These are phyloP conservation scores for Rhorus exstirpatorius DNA, from an alignment of 2,888 invertebrate species.

Conservation along the genomic window DNA sequence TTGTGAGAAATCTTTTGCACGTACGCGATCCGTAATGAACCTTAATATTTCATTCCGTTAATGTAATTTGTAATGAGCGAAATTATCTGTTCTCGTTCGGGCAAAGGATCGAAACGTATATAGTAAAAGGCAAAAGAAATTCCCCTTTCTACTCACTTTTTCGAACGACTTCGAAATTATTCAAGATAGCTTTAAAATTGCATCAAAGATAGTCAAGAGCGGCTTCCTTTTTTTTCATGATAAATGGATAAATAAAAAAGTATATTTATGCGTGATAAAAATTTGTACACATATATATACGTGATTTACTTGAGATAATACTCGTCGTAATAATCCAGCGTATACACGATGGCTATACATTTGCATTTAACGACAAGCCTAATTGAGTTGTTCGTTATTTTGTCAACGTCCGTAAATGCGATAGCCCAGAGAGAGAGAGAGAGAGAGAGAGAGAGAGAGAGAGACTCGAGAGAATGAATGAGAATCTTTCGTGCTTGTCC, in stretches of 20 bases:
- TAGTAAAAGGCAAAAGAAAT: too few relatives aligned
- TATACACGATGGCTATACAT: conserved; percentile 66
- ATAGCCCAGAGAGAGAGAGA: conserved; percentile 24
- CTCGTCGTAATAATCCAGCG: conserved; percentile 14
- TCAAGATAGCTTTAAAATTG: too few relatives aligned
- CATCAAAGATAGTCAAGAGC: too few relatives aligned
- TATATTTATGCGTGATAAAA: not conserved
- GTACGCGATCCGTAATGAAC: too few relatives aligned
- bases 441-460: conserved; percentile 15
- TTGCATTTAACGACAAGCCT: conserved; percentile 79
- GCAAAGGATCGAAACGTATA: too few relatives aligned
- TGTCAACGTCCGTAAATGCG: conserved; percentile 56
- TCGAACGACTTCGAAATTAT: too few relatives aligned
- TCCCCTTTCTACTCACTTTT: too few relatives aligned
- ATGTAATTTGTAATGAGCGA: too few relatives aligned
- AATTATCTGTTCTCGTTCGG: too few relatives aligned
- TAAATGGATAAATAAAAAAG: too few relatives aligned
- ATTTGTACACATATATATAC: not conserved
- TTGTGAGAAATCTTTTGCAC: not conserved
- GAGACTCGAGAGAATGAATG: conserved; percentile 4
- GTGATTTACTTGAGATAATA: conserved; percentile 18
- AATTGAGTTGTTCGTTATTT: conserved; percentile 81
- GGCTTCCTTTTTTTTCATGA: not conserved
- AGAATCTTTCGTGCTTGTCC: conserved; percentile 6
- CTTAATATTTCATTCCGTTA: too few relatives aligned